Conservation (phyloP, 2,113 vertebrate genomes). For the Pangasianodon hypophthalmus region DNA sequence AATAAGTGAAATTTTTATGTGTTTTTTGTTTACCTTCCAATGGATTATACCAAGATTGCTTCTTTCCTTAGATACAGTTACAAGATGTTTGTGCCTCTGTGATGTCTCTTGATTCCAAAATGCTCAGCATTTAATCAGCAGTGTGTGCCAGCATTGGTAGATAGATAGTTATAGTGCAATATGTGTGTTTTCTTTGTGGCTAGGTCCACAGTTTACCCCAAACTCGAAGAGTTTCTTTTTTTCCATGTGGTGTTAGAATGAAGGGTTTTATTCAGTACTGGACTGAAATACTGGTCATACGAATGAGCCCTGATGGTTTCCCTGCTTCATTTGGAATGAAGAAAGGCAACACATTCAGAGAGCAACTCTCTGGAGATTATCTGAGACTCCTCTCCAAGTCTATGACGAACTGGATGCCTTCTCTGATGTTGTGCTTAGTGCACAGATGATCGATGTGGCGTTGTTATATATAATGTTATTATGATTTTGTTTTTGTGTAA, state of each 20-base stretch:
- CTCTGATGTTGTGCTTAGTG: slow-evolving; percentile 47
- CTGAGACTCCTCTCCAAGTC: slow-evolving; percentile 70
- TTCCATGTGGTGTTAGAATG: slow-evolving; percentile 5
- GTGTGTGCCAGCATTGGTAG: background rate
- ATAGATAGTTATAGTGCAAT: slow-evolving; percentile 28
- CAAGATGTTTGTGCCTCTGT: background rate
- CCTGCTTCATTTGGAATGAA: slow-evolving; percentile 28
- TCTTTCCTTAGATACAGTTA: slow-evolving; percentile 34
- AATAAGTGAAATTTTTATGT: slow-evolving; percentile 21
- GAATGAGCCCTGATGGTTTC: slow-evolving; percentile 41
- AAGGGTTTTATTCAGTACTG: slow-evolving; percentile 39
- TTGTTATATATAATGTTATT: slow-evolving; percentile 44
- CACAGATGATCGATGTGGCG: slow-evolving; percentile 52
- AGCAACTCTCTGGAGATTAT: slow-evolving; percentile 45
- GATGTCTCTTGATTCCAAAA: slow-evolving; percentile 17
- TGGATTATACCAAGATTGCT: slow-evolving; percentile 45
- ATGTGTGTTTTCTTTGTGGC: slow-evolving; percentile 14
- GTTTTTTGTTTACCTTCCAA: slow-evolving; percentile 24
- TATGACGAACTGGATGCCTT: slow-evolving; percentile 68
- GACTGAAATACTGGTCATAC: background rate
- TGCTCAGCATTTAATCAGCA: slow-evolving; percentile 27
- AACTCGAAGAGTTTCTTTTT: background rate
- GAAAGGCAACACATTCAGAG: slow-evolving; percentile 31
- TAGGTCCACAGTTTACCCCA: slow-evolving; percentile 27
- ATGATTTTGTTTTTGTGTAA: slow-evolving; percentile 56